Base-by-base conservation (phyloP, 2,113 vertebrate genomes). In the Pandion haliaetus region DNA sequence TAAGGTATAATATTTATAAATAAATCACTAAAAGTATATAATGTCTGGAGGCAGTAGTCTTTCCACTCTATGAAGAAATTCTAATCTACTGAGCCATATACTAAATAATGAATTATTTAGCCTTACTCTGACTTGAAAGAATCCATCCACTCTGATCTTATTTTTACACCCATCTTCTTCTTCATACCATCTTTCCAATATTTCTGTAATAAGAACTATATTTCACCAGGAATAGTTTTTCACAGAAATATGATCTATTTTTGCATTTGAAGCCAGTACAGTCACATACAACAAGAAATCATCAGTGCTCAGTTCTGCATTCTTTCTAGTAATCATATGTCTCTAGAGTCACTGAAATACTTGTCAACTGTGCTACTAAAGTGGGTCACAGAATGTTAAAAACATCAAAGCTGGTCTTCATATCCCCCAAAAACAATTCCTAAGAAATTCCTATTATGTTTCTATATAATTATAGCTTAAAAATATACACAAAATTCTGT, bases 41-140 rank as follows among this genome's bases (percentile, higher is more conserved):
- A 45, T 74, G 20, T 90, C 58, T 91, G 32, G 45, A 96, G 54
- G 58, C 70, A 85, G 57, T 36, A 80, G 38, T 73, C 38, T 70
- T 90, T 83, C 47, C 15, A 77, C 23, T 4, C 20, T 70, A 29
- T 70, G 26, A 96, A 90, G n/a, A 88, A 82, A 92, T 94, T 86
- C n/a, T 77, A 50, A 80, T 82, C n/a, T 90, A 65, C 36, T 82
- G n/a, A 93, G 29, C 16, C 26, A 81, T 74, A 71, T 55, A 83
- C 14, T 83, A 49, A 88, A 54, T 59, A 88, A 92, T 95, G 10
- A 81, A 92, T 90, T 94, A 86, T 83, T 94, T 95, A 88, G 4
- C 13, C 10, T 86, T 83, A 62, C 17, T 88, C 50, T 81, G 29
- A 80, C 79, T 86, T 74, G 38, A 94, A 93, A 90, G 54, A 85